phyloP scores from a whole-genome alignment of 2,113 vertebrate species.

The Dendrocopos noguchii region DNA sequence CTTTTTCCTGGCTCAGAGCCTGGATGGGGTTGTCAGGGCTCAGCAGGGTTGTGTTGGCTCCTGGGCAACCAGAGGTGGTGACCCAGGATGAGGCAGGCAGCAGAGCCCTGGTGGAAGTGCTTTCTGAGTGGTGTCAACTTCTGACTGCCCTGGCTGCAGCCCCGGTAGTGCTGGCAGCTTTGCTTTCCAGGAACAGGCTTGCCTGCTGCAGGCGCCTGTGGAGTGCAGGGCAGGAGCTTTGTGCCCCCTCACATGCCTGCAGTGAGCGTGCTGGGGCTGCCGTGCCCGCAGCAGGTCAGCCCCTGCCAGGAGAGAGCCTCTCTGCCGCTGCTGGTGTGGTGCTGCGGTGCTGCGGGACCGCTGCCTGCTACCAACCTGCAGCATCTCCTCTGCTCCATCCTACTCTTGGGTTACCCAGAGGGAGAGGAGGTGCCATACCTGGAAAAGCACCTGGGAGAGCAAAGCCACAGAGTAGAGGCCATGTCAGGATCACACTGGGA shows the following conservation, averaged over 20 bases:
- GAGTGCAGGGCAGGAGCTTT: rapidly evolving
- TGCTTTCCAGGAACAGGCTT: constrained; percentile 26
- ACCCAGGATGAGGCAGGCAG: rapidly evolving
- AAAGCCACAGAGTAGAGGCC: not conserved
- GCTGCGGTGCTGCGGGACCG: not conserved
- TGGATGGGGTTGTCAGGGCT: not conserved
- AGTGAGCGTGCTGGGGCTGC: rapidly evolving
- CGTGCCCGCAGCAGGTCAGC: rapidly evolving
- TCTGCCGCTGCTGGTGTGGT: not conserved
- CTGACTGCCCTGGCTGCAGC: not conserved
- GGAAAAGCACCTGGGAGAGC: not conserved
- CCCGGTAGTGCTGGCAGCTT: not conserved
- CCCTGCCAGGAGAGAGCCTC: not conserved
- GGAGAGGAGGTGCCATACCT: not conserved
- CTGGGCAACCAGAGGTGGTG: not conserved
- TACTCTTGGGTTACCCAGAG: rapidly evolving
- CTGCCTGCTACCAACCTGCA: not conserved
- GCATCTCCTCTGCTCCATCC: not conserved
- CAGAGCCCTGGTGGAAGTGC: rapidly evolving
- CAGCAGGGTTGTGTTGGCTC: not conserved
- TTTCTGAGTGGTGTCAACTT: not conserved
- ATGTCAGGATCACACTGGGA: rapidly evolving
- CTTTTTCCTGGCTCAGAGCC: not conserved
- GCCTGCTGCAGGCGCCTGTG: not conserved
- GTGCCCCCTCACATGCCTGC: rapidly evolving